phyloP scores from a whole-genome alignment of 2,113 vertebrate genomes.

The Clarias batrachus region DNA sequence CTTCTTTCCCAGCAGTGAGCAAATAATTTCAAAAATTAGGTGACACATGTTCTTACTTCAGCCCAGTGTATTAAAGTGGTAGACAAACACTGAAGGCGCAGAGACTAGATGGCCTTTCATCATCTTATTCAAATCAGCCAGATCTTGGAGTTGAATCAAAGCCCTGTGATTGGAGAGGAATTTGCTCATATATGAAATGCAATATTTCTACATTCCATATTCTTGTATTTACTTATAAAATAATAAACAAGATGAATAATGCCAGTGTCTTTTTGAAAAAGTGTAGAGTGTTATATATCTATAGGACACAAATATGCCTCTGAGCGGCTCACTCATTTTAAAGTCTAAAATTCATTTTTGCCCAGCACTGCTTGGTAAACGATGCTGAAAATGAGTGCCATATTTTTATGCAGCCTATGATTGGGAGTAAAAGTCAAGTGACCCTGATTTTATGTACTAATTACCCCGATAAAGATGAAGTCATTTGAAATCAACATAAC shows the following conservation, averaged over 20 bases:
- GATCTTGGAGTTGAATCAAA: slow-evolving; percentile 34
- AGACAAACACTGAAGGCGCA: slow-evolving; percentile 85
- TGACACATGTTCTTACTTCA: slow-evolving; percentile 84
- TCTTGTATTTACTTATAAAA: slow-evolving; percentile 47
- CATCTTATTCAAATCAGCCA: slow-evolving; percentile 86
- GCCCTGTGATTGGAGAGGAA: slow-evolving; percentile 4
- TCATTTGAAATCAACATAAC: background rate
- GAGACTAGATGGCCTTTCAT: slow-evolving; percentile 79
- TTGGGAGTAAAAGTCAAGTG: slow-evolving; percentile 36
- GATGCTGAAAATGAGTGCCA: background rate
- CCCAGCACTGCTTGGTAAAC: background rate
- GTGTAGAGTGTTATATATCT: slow-evolving; percentile 25
- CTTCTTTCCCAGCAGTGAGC: slow-evolving; percentile 82
- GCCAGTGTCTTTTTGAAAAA: slow-evolving; percentile 26
- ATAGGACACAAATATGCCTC: slow-evolving; percentile 5
- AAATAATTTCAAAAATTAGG: slow-evolving; percentile 93
- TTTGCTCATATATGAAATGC: slow-evolving; percentile 29
- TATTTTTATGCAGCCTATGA: slow-evolving; percentile 1
- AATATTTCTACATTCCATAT: slow-evolving; percentile 18
- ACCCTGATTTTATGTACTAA: slow-evolving; percentile 21
- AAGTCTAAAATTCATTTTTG: slow-evolving; percentile 28
- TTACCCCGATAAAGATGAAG: slow-evolving; percentile 21
- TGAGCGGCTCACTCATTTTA: slow-evolving; percentile 1
- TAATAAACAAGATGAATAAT: slow-evolving; percentile 51
- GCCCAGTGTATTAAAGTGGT: slow-evolving; percentile 83